Conservation (phyloP, 2,797 vertebrate species). For the Molothrus ater region DNA sequence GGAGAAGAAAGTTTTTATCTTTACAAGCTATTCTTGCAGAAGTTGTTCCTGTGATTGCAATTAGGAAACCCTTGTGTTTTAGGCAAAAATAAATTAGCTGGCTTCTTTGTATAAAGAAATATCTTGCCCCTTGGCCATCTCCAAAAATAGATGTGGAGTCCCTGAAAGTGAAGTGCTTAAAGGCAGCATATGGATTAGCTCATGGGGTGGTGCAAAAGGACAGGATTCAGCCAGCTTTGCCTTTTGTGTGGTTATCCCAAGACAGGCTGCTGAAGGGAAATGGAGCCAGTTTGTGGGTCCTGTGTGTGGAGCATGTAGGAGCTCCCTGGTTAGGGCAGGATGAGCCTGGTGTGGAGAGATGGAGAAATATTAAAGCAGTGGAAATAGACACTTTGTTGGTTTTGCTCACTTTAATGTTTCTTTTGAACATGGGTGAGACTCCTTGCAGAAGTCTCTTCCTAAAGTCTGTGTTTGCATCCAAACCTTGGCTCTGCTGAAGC, state of each 20-base stretch:
- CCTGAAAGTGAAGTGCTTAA: background rate
- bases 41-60: background rate
- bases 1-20: background rate
- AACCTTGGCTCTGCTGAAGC: background rate
- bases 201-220: background rate
- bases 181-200: background rate
- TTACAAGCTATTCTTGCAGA: background rate
- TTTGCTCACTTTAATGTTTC: background rate
- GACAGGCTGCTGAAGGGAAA: background rate
- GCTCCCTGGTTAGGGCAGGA: background rate
- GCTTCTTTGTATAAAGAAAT: background rate
- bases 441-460: background rate
- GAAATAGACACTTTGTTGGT: background rate
- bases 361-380: no score
- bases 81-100: background rate
- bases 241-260: background rate
- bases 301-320: fast-evolving
- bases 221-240: background rate
- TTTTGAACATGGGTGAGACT: background rate
- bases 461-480: no score
- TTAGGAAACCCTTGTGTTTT: background rate
- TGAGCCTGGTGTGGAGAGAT: fast-evolving
- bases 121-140: background rate
- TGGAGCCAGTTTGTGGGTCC: background rate
- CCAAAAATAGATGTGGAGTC: background rate